Base-by-base conservation (phyloP, 2,797 vertebrate species). In the Limnodromus scolopaceus region DNA sequence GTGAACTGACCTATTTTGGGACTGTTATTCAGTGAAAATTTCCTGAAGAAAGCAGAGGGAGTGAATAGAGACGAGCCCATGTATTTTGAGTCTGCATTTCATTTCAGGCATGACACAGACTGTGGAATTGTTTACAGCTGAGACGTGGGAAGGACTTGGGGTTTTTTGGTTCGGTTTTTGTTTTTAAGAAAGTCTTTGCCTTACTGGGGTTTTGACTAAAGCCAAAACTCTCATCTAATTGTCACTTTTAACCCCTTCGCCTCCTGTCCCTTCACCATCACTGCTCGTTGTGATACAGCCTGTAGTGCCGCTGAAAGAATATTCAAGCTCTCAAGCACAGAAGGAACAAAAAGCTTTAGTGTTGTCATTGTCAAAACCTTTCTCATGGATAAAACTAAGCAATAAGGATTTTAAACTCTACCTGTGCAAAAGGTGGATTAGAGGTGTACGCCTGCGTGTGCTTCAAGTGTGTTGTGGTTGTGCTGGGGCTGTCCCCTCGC, bases 1-100 rank as follows among this genome's bases (percentile, higher is more conserved):
- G 95, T 89, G 81, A 78, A 71, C 89, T 93, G 93, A 81, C 89
- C 95, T 96, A 74, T 97, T 97, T 97, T 96, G 93, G 91, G 96
- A 93, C 65, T 84, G 92, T 89, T 95, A 82, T 58, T 96, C 89
- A 89, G 84, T 81, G 82, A 89, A 97, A 96, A 91, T 79, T 92
- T 83, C 68, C 68, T 58, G 84, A 90, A 93, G 78, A 95, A 96
- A 94, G 54, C 61, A 28, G 49, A 71, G 36, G 17, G 46, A 68
- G 11, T 54, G 75, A 89, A 63, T 11, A 91, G 57, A 68, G 76
- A 85, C 20, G 12, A 76, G 48, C 39, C 23, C 36, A 1, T 27
- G 17, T 60, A 39, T 71, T 65, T 34, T 34, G 36, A 78, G 36
- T 27, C 60, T 81, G 20, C 68, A 34, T 78, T 86, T 91, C 20